Conservation (phyloP, 2,888 invertebrate species). For the Phanerotoma sp. region DNA sequence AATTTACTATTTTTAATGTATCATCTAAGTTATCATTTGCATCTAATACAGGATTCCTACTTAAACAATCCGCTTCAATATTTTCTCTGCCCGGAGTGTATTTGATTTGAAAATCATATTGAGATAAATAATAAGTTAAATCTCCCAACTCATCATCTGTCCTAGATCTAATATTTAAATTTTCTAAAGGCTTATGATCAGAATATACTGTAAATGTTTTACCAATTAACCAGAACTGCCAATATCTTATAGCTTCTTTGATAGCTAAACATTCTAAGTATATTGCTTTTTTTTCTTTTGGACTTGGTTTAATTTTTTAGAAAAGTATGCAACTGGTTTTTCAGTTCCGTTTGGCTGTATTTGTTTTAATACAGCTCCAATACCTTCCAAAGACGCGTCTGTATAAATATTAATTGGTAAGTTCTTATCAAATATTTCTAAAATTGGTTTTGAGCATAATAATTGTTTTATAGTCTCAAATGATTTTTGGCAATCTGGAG, state of each 20-base stretch:
- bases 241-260: conserved; percentile 36
- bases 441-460: neutral
- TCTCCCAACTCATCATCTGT: conserved; percentile 25
- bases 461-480: neutral
- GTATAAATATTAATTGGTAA: conserved; percentile 26
- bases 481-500: too few relatives aligned
- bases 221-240: conserved; percentile 36
- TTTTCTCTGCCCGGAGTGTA: conserved; percentile 18
- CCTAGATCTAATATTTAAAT: conserved; percentile 25
- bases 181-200: conserved; percentile 27
- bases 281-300: conserved; percentile 33
- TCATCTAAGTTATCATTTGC: conserved; percentile 15
- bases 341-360: conserved; percentile 24
- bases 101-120: conserved; percentile 26
- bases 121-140: conserved; percentile 25
- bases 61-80: conserved; percentile 20
- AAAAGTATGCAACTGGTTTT: conserved; percentile 31
- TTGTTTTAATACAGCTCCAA: conserved; percentile 33
- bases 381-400: conserved; percentile 28
- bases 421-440: conserved; percentile 5
- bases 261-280: conserved; percentile 35
- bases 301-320: too few relatives aligned
- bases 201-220: conserved; percentile 25
- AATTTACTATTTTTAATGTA: conserved; percentile 10
- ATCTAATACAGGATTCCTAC: conserved; percentile 18